Evolutionary conservation across 2,888 invertebrate species (phyloP), one percentile per base, ranked within the genome.

Genomic region (Amphipyra berbera): DNA sequence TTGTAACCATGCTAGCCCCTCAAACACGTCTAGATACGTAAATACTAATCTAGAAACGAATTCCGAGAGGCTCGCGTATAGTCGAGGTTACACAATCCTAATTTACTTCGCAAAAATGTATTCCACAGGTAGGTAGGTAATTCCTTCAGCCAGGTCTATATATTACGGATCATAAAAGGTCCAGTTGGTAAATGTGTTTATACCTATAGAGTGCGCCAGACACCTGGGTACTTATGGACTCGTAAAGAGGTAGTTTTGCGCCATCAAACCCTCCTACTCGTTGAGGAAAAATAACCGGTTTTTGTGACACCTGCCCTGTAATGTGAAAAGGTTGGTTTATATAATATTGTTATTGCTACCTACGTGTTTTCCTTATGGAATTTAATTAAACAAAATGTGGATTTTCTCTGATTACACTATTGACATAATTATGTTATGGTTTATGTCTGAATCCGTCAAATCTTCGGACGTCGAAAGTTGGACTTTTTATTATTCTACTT

Each of bases 61-160:
- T 27, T 64, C 6, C 6, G 27, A 13, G 13, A 48, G 2, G 14
- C 2, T 27, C 2, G 10, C 38, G 14, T 0, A 42, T 15, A 1
- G 15, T 12, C 9, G 7, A 27, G 14, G 10, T 13, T 40, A 53
- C 40, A 0, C 12, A 49, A 68, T 38, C 68, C 27, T 54, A 27
- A 50, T 73, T 54, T 42, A 21, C 38, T 41, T 15, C 40, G 48
- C 53, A 42, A 49, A 73, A 55, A 48, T 21, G 27, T 15, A 44
- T 14, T n/a, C 27, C 41, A 6, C 9, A 27, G 50, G 52, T 33
- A 69, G 61, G 45, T 69, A 30, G 3, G 21, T 21, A 3, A 21
- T 37, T 48, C 47, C 47, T 48, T 35, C 13, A 38, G 33, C n/a
- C 9, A 21, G 35, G 15, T 74, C n/a, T 10, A 35, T n/a, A 56